phyloP scores from a whole-genome alignment of 2,113 vertebrate genomes.

The Dicentrarchus labrax region DNA sequence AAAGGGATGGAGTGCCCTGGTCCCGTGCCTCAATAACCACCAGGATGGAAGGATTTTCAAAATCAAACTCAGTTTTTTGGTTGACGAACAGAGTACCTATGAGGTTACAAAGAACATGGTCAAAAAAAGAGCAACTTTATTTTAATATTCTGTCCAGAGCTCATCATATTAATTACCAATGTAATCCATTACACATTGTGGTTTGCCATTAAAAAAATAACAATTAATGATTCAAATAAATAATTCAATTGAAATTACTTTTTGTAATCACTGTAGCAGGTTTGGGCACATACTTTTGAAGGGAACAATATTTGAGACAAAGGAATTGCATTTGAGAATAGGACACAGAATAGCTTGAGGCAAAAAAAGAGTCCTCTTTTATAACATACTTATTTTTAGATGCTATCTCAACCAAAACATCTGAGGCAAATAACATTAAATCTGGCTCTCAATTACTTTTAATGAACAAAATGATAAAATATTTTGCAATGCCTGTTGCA shows the following conservation, averaged over 20 bases:
- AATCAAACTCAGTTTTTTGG: conserved; percentile 84
- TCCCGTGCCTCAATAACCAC: conserved; percentile 92
- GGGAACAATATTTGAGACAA: conserved; percentile 18
- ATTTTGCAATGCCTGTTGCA: conserved; percentile 40
- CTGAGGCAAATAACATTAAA: conserved; percentile 47
- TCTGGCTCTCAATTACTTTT: conserved; percentile 47
- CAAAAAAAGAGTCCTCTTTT: conserved; percentile 25
- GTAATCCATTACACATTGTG: background rate
- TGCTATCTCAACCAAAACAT: conserved; percentile 54
- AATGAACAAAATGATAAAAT: conserved; percentile 60
- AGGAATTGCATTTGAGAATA: conserved; percentile 10
- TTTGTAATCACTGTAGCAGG: conserved; percentile 5
- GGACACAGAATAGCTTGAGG: conserved; percentile 12
- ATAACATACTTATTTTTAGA: conserved; percentile 39
- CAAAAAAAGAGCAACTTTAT: background rate
- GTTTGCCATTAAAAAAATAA: conserved; percentile 5
- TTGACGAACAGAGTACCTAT: conserved; percentile 89
- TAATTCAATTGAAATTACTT: background rate
- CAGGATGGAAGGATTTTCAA: conserved; percentile 86
- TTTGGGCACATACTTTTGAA: conserved; percentile 3
- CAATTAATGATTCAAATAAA: conserved; percentile 8
- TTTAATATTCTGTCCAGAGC: conserved; percentile 14
- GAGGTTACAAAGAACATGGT: conserved; percentile 9
- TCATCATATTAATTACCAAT: background rate
- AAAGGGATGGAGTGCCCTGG: conserved; percentile 87